Evolutionary conservation across 1,140 invertebrate species (phyloP), one percentile per base, ranked within the genome.

Genomic region (Zaprionus vittiger): DNA sequence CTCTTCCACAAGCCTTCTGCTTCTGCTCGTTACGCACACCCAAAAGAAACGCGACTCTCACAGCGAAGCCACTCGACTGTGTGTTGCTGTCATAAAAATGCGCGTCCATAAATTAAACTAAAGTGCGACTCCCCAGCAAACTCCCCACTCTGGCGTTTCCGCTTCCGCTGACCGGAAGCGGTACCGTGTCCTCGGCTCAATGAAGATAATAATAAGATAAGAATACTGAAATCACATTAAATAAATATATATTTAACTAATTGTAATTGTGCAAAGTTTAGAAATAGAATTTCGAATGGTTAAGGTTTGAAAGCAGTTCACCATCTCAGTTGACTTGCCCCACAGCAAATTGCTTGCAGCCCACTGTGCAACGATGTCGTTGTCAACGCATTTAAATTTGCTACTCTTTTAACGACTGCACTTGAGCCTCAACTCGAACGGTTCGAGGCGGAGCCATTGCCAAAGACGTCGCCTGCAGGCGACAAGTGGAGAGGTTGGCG

Each of bases 371-470:
- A 20, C 31, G 31, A 44, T 37, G 61, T 74, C 70, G 49, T 78
- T 81, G 81, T 81, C 81, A 80, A 81, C 79, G 79, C 85, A 90
- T 89, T 89, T 85, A 84, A 90, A 90, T 89, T 81, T 76, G 85
- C 85, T 74, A 85, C 85, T 79, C 81, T 81, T 89, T 85, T 80
- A 81, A 82, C 72, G 81, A 90, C 76, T 90, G 85, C 81, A 90
- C 79, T 89, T 82, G 76, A 80, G 73, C 59, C 52, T 11, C 31
- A 55, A 69, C 60, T 68, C 24, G 54, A 74, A 56, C 67, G 56
- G 59, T 41, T 64, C 37, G 47, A 70, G 62, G 55, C 77, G 66
- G 59, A 76, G 66, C 17, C 54, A 57, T 56, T 31, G 65, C 37
- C 64, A 41, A 69, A 52, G 62, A 57, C 71, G 73, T 72, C 74